Conservation (phyloP, 2,888 invertebrate species). For the Idaea aversata region DNA sequence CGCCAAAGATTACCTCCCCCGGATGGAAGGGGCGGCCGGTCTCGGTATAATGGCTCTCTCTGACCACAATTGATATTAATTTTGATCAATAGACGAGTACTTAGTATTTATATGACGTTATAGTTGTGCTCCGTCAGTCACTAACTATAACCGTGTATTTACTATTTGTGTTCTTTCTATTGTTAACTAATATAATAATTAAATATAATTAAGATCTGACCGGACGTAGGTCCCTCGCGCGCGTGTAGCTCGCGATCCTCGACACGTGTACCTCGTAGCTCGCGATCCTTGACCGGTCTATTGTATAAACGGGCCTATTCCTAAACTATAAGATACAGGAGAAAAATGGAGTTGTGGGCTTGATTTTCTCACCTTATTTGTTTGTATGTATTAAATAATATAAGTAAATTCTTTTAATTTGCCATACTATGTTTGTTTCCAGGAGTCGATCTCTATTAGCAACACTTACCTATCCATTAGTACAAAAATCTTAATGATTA, state of each 20-base stretch:
- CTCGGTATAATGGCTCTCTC: neutral
- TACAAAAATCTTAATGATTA: too few species aligned
- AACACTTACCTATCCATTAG: too few species aligned
- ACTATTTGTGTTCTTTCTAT: neutral
- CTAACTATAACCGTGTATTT: neutral
- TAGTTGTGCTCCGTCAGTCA: neutral
- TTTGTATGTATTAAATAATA: too few species aligned
- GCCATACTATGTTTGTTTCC: too few species aligned
- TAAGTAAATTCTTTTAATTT: too few species aligned
- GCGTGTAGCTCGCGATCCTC: neutral
- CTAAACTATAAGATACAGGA: too few species aligned
- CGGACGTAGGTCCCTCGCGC: neutral
- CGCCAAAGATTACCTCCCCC: conserved; percentile 1
- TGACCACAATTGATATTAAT: neutral
- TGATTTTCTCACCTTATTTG: too few species aligned
- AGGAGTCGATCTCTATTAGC: too few species aligned
- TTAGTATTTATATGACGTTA: neutral
- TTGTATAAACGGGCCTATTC: too few species aligned
- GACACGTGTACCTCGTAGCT: neutral
- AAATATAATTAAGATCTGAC: neutral
- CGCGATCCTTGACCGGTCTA: neutral
- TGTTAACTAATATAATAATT: neutral
- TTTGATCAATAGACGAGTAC: neutral
- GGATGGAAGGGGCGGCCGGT: neutral
- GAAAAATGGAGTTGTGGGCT: too few species aligned